Evolutionary conservation across 2,113 vertebrate genomes (phyloP).

Genomic region (Hepsetus odoe): DNA sequence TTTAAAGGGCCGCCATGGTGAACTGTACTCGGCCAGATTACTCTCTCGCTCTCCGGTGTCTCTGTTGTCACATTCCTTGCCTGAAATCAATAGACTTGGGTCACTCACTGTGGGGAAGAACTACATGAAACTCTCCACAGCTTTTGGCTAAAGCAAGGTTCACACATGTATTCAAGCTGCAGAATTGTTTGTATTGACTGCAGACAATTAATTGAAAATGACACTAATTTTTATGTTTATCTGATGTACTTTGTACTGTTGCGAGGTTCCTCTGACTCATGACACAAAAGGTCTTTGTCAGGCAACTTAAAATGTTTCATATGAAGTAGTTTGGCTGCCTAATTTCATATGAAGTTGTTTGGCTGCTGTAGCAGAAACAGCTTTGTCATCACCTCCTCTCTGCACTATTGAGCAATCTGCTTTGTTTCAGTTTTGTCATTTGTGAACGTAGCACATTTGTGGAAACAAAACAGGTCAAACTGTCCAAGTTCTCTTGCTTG

Average conservation of each 20-base stretch:
- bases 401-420: constrained; percentile 20
- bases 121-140: not conserved
- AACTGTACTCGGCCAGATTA: not conserved
- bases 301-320: not conserved
- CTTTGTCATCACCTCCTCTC: not conserved
- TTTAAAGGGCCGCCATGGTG: not conserved
- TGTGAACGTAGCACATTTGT: not conserved
- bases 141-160: not conserved
- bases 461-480: not conserved
- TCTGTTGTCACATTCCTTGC: not conserved
- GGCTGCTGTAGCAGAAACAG: not conserved
- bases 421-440: constrained; percentile 27
- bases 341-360: too few relatives aligned
- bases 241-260: not conserved
- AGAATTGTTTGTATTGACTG: not conserved
- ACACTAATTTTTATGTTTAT: not conserved
- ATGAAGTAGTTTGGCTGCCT: too few relatives aligned
- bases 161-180: not conserved
- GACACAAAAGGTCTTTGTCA: not conserved
- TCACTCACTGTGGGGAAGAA: not conserved
- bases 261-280: not conserved
- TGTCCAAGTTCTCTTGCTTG: not conserved
- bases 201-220: too few relatives aligned
- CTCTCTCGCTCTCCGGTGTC: constrained; percentile 6
- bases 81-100: not conserved